Evolutionary conservation across 2,888 invertebrate genomes (phyloP), one percentile per base, ranked within the genome.

Genomic region (Celastrina argiolus): DNA sequence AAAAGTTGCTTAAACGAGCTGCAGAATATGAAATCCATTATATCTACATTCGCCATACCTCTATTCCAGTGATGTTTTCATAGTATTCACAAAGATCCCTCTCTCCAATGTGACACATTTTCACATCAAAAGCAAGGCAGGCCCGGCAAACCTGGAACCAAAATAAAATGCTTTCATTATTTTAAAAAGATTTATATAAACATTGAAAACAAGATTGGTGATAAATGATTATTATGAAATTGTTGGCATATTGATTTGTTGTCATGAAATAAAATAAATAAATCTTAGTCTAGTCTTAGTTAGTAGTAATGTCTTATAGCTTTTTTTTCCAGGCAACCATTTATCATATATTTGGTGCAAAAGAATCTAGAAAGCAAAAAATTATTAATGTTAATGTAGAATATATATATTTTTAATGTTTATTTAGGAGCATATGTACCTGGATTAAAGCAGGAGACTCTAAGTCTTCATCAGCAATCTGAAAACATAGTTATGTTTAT

Each of bases 91-190:
- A 26, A 14, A 56, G 56, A 10, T 56, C 18, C 12, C 26, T 3
- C 26, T 28, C 56, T 14, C 26, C 56, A 22, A 56, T 56, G 28
- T 56, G 56, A 28, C 4, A 56, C 56, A 56, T 56, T 22, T 22
- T 56, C 56, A 26, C 56, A 56, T 56, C 28, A 22, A 10, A 56
- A 4, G 56, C 56, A 14, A 56, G 18, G 12, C 56, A 56, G 0
- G 28, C 18, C 12, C 56, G 22, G 56, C 56, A 56, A 18, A 56
- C 56, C 56, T 56, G 56, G 22, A 56, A 51, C 51, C 51, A 36
- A 12, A 36, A 12, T 10, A 36, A 36, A 36, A 36, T 36, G 12
- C 36, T 36, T 4, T 36, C 7, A 36, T 36, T 36, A 3, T 36
- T 31, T 31, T 1, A 31, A 31, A 5, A 31, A n/a, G n/a, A n/a